Conservation (phyloP, 2,113 vertebrate genomes). For the Perca schrenkii region DNA sequence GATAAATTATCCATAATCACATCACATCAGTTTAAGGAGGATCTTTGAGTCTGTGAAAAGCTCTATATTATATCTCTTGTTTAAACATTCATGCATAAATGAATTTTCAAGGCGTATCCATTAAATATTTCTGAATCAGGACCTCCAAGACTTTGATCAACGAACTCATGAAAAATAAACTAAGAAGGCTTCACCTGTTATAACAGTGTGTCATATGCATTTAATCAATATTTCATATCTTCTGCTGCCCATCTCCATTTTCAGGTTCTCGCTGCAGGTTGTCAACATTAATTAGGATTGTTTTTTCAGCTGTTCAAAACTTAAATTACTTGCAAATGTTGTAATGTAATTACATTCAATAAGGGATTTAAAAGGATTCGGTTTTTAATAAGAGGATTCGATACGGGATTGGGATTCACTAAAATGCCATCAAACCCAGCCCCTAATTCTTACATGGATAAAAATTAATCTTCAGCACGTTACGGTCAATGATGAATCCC, state of each 20-base stretch:
- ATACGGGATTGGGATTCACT: too few species aligned
- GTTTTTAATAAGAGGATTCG: neutral
- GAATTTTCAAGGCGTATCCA: neutral
- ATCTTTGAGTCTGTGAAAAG: too few species aligned
- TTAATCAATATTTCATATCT: neutral
- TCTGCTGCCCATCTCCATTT: neutral
- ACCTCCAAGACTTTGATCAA: neutral
- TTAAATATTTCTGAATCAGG: neutral
- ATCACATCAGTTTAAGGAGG: neutral
- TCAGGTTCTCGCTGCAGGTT: neutral
- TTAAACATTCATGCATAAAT: neutral
- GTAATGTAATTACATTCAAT: neutral
- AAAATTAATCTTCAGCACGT: neutral
- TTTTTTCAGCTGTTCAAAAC: neutral
- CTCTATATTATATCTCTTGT: neutral
- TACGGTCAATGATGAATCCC: too few species aligned
- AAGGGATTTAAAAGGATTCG: neutral
- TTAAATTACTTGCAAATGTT: neutral
- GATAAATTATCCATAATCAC: neutral
- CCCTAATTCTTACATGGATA: neutral
- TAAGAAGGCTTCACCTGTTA: neutral
- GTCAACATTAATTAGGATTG: neutral
- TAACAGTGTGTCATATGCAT: neutral
- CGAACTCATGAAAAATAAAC: neutral
- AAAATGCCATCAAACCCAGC: neutral